Evolutionary conservation across 2,888 invertebrate genomes (phyloP), one percentile per base, ranked within the genome.

Genomic region (Doris montereyensis): DNA sequence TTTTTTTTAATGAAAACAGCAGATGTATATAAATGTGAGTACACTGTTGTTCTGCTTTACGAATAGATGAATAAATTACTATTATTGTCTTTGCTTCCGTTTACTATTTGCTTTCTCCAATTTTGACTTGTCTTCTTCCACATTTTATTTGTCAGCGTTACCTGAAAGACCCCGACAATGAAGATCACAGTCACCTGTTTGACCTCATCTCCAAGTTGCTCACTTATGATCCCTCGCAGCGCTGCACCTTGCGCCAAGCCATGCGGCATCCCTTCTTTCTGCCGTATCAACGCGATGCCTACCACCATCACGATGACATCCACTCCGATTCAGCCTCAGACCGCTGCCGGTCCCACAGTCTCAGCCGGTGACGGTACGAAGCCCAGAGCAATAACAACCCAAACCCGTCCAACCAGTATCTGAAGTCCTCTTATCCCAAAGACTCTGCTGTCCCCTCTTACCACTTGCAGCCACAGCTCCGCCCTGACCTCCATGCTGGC

Each of bases 181-280:
- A 96, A 85, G 98, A 98, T 89, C 96, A 98, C 92, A 94, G 95
- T 82, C 95, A 96, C 90, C 93, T 99, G 89, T 99, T 99, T 92
- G 97, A 98, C 91, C 93, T 99, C 90, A 95, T 99, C 87, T 94
- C 95, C 87, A 94, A 95, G 91, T 98, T 99, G 98, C 93, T 99
- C 91, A 97, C 97, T 87, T 99, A 99, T 92, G 98, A 99, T 91
- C 98, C 99, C 34, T 93, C 95, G 81, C 95, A 96, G 89, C 94
- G 99, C 83, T 95, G 98, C 89, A 95, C 96, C 86, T 93, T 99
- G 86, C 93, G 93, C 78, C 97, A 98, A 88, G 96, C 97, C 21
- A 93, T 99, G 87, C 93, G 94, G 74, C 99, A 99, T 93, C 96
- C 97, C 76, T 98, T 98, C 93, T 99, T 99, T 93, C 84, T 86